These are phyloP conservation scores for Patagioenas fasciata DNA, from an alignment of 2,113 vertebrate genomes.

Conservation along the genomic window DNA sequence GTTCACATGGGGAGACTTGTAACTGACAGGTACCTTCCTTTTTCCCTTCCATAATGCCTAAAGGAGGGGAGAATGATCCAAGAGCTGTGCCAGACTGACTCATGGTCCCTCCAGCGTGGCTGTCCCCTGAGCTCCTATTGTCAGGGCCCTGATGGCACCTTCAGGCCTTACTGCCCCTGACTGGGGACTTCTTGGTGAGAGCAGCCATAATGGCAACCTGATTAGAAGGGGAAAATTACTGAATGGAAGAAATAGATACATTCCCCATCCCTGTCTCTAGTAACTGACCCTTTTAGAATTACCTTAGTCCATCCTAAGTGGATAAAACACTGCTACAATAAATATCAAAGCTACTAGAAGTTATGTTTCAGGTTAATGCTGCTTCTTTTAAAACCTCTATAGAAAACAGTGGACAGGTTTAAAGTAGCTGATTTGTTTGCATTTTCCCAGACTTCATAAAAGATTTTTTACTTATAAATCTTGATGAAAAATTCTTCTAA, in stretches of 20 bases:
- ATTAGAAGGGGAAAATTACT: not conserved
- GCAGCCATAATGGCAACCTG: accelerated
- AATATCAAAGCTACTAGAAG: not conserved
- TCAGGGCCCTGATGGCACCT: not conserved
- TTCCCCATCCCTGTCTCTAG: not conserved
- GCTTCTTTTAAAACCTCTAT: not conserved
- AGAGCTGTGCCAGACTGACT: not conserved
- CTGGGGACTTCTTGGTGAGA: accelerated
- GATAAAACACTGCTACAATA: not conserved
- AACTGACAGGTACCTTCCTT: not conserved
- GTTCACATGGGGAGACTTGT: not conserved
- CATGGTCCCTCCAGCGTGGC: not conserved
- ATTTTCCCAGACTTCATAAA: not conserved
- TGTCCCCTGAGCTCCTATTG: not conserved
- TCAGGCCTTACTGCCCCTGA: not conserved
- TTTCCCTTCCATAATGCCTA: not conserved
- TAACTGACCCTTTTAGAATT: not conserved
- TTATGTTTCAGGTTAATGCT: not conserved
- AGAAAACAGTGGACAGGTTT: not conserved
- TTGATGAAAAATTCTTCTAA: not conserved
- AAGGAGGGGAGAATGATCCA: not conserved
- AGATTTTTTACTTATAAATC: not conserved
- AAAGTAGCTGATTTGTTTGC: not conserved
- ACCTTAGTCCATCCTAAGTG: not conserved
- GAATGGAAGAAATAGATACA: not conserved